Evolutionary conservation across 2,888 invertebrate species (phyloP).

Genomic region (Theretra japonica): DNA sequence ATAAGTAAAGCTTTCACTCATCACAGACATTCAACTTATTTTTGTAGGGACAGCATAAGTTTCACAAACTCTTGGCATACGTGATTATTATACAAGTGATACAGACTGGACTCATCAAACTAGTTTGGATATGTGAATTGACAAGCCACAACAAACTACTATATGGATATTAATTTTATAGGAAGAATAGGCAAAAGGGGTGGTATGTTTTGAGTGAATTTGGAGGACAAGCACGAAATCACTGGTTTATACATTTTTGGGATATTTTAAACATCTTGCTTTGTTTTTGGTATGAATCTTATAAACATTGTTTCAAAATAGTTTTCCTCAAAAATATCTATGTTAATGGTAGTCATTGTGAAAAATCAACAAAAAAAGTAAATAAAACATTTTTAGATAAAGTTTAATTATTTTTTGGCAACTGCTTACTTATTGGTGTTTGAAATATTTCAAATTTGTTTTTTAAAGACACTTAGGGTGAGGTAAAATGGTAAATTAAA

Average conservation of each 20-base stretch:
- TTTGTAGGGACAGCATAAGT: too few species aligned
- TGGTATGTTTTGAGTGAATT: background rate
- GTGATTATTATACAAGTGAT: background rate
- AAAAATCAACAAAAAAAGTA: background rate
- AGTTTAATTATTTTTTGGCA: background rate
- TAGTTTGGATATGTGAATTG: background rate
- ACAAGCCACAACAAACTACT: background rate
- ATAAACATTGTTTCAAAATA: too few species aligned
- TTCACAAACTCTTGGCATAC: too few species aligned
- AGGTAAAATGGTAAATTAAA: conserved; percentile 8
- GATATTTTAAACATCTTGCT: background rate
- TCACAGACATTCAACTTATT: too few species aligned
- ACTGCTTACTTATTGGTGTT: background rate
- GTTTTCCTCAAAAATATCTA: too few species aligned
- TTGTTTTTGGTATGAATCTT: too few species aligned
- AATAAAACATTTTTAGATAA: background rate
- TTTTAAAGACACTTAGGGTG: background rate
- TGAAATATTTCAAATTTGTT: background rate
- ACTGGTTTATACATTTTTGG: background rate
- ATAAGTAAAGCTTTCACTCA: too few species aligned
- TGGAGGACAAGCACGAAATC: conserved; percentile 6
- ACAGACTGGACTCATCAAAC: conserved; percentile 6
- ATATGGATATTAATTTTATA: background rate
- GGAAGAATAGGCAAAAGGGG: background rate
- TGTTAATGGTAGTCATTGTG: too few species aligned